These are phyloP conservation scores for Automeris io DNA, from an alignment of 2,888 invertebrate species.

Conservation along the genomic window DNA sequence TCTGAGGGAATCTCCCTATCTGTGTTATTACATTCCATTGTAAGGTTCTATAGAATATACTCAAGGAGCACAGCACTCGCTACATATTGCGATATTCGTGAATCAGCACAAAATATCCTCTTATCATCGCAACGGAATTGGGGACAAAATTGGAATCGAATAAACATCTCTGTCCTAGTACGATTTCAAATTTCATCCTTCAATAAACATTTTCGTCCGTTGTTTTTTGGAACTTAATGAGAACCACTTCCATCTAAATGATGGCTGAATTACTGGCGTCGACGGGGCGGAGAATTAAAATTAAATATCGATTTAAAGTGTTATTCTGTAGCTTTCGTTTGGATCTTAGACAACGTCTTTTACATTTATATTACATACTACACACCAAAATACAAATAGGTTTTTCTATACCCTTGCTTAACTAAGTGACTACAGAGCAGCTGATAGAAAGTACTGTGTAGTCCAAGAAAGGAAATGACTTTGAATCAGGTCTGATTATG, in stretches of 20 bases:
- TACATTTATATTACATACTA: too few species aligned
- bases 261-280: slow-evolving; percentile 17
- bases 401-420: too few species aligned
- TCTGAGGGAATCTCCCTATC: slow-evolving; percentile 43
- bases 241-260: slow-evolving; percentile 26
- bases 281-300: slow-evolving; percentile 16
- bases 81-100: slow-evolving; percentile 45
- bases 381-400: too few species aligned
- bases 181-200: slow-evolving; percentile 21
- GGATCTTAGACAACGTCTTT: too few species aligned
- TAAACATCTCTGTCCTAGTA: slow-evolving; percentile 24
- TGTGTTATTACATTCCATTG: slow-evolving; percentile 55
- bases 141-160: slow-evolving; percentile 32
- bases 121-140: slow-evolving; percentile 28
- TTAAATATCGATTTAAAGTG: slow-evolving; percentile 8
- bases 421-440: too few species aligned
- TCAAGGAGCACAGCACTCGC: slow-evolving; percentile 26
- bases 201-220: slow-evolving; percentile 22
- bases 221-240: slow-evolving; percentile 30
- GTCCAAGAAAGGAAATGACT: too few species aligned
- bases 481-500: too few species aligned
- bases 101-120: slow-evolving; percentile 33
- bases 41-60: slow-evolving; percentile 32
- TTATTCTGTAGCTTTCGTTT: too few species aligned
- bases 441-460: too few species aligned